Base-by-base conservation (phyloP, 30 jellyfish, hydroid and myxozoan species). In the Rhopilema esculentum region DNA sequence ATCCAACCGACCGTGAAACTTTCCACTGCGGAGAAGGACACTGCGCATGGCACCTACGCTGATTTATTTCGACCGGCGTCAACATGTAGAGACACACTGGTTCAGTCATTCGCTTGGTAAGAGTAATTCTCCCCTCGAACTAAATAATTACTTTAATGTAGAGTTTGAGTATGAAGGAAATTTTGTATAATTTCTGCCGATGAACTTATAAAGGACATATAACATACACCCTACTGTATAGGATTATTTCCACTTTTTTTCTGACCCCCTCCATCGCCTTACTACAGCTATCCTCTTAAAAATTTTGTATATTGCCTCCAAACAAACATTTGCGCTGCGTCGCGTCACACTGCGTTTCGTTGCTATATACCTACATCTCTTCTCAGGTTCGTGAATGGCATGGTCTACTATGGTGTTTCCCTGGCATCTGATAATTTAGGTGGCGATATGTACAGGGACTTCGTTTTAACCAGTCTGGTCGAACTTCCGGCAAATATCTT, bases 371-470 rank as follows among this genome's bases (percentile, higher is more conserved):
- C n/a, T n/a, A n/a, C n/a, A n/a, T n/a, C 16, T 69, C 53, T 33
- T 32, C 28, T 9, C 62, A 95, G 99, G 99, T 95, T 95, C 69
- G 97, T 91, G 19, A 90, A 91, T 77, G 99, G 99, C 8, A 81
- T 72, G 88, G 99, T 91, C 17, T 95, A 95, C 69, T 95, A 95
- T 57, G 99, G 99, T 12, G 90, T 95, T 24, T 95, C 99, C 15
- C 29, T 95, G 71, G 99, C 99, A 1, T 90, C 98, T 18, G 99
- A 95, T 66, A 51, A 87, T 32, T 90, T 95, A 49, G 97, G 99
- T 67, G 99, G 97, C 21, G 77, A 91, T 77, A 75, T 89, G 96
- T 95, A 95, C 89, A 75, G 99, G 25, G 97, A 95, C 88, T 95
- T 95, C 64, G 95, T 95, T 8, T 66, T 95, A 27, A 95, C 97